A percentile compares a stretch with the other conserved stretches of the same genome.
Conservation (phyloP, 1,140 invertebrate genomes). For the Caerostris darwini region DNA sequence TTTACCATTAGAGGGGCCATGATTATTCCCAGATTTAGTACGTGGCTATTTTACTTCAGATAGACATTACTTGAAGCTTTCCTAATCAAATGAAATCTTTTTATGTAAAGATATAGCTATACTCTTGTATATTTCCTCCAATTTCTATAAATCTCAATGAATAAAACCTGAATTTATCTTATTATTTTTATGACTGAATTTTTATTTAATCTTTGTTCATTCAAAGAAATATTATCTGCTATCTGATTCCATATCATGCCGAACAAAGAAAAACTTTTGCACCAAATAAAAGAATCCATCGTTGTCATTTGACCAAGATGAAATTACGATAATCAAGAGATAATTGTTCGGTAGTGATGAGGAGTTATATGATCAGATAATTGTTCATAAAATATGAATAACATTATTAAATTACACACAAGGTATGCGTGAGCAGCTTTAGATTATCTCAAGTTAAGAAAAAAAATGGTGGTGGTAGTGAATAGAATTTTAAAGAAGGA, state of each 20-base stretch:
- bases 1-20: too few relatives aligned
- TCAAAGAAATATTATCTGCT: background rate
- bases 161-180: too few relatives aligned
- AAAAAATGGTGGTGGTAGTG: background rate
- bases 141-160: too few relatives aligned
- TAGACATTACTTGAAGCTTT: too few relatives aligned
- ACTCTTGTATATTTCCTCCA: too few relatives aligned
- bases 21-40: too few relatives aligned
- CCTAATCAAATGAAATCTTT: too few relatives aligned
- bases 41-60: too few relatives aligned
- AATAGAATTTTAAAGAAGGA: background rate
- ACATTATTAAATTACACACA: constrained; percentile 25
- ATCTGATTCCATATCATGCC: background rate
- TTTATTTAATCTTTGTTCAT: background rate
- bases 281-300: background rate
- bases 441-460: background rate
- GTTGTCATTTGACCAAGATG: background rate
- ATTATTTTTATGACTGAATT: background rate
- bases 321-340: constrained; percentile 21
- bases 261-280: background rate
- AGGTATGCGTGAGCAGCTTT: background rate
- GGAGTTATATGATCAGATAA: constrained; percentile 60
- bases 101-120: too few relatives aligned
- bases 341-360: constrained; percentile 16
- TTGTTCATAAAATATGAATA: constrained; percentile 60